These are phyloP conservation scores for Fringilla coelebs DNA, from an alignment of 2,797 vertebrate species.

Conservation along the genomic window DNA sequence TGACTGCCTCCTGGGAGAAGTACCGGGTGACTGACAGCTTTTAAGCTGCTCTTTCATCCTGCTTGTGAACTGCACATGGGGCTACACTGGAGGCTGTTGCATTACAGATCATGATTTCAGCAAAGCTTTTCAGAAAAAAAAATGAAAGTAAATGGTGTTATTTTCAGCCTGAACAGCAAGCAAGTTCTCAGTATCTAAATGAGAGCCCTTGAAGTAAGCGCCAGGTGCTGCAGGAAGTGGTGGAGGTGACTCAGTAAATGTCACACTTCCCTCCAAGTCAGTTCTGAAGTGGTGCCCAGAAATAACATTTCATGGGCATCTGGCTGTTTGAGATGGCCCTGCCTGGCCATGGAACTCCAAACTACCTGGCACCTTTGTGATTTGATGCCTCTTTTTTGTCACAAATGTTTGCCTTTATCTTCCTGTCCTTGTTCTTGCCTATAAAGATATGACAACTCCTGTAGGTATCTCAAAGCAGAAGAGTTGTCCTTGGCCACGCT, in stretches of 20 bases:
- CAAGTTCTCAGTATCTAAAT: constrained; percentile 60
- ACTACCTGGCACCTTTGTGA: neutral
- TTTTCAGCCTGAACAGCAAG: constrained; percentile 49
- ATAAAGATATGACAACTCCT: neutral
- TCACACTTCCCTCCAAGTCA: constrained; percentile 48
- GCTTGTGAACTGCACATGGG: neutral
- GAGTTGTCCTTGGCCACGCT: accelerated
- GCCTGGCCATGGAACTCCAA: neutral
- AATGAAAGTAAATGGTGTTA: constrained; percentile 50
- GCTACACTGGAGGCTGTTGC: constrained; percentile 21
- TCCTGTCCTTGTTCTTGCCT: neutral
- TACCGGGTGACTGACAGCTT: constrained; percentile 25
- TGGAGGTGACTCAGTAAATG: constrained; percentile 63
- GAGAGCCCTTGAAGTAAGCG: constrained; percentile 51
- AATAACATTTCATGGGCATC: constrained; percentile 39
- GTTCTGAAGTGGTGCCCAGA: constrained; percentile 31
- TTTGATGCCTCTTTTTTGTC: neutral
- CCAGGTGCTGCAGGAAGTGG: constrained; percentile 63
- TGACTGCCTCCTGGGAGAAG: constrained; percentile 14
- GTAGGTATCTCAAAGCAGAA: neutral
- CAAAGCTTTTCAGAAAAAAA: constrained; percentile 45
- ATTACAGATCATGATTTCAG: constrained; percentile 48
- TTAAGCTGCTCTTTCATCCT: neutral
- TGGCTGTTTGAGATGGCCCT: constrained; percentile 5
- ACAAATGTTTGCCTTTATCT: neutral